Conservation (phyloP, 2,797 vertebrate species). For the Chloroceryle amazona region DNA sequence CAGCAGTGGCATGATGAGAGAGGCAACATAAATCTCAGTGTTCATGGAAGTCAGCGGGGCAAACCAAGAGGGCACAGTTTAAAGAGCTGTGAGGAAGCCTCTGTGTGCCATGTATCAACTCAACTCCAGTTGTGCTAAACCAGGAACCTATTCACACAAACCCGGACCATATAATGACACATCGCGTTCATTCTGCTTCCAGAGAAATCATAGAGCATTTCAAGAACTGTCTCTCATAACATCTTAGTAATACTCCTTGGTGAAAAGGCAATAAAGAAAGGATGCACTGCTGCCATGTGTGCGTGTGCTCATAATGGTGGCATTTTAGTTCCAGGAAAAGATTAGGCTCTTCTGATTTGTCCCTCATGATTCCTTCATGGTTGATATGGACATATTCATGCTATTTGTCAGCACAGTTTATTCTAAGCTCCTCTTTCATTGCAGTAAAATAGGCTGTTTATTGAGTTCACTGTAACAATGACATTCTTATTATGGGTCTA, state of each 20-base stretch:
- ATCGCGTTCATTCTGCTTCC: not conserved
- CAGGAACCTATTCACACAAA: not conserved
- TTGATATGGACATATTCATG: not conserved
- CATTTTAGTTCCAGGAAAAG: not conserved
- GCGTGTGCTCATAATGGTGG: not conserved
- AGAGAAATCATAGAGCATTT: not conserved
- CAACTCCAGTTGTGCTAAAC: not conserved
- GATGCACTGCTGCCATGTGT: not conserved
- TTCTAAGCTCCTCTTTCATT: not conserved
- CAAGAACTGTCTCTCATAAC: not conserved
- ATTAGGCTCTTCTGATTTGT: not conserved
- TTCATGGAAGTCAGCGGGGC: not conserved
- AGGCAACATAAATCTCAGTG: not conserved
- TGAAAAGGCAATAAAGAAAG: not conserved
- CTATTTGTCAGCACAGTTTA: not conserved
- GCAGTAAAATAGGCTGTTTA: not conserved
- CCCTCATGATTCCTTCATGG: not conserved
- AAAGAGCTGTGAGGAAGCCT: not conserved
- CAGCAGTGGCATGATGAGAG: not conserved
- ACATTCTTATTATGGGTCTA: not conserved
- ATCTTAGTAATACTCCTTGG: not conserved
- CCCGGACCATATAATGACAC: not conserved
- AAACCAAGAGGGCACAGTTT: not conserved
- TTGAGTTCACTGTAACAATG: not conserved
- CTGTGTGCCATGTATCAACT: not conserved